Evolutionary conservation across 2,113 vertebrate genomes (phyloP).

Genomic region (Boulengeromyrus knoepffleri): DNA sequence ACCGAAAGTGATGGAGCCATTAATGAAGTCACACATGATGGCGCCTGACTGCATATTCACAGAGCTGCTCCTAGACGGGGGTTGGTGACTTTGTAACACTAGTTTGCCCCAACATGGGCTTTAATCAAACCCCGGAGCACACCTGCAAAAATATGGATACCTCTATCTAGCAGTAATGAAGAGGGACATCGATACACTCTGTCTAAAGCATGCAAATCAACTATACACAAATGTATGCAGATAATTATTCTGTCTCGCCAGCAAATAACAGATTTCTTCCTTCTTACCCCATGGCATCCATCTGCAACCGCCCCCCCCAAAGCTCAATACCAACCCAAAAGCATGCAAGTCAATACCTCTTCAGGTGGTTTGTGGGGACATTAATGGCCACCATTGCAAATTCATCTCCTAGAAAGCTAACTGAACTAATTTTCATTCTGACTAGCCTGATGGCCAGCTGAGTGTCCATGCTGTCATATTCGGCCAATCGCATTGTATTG

Average conservation of each 20-base stretch:
- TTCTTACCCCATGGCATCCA: no score
- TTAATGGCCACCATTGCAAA: background rate
- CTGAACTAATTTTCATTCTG: background rate
- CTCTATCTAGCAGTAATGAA: background rate
- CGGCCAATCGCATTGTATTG: background rate
- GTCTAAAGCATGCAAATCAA: background rate
- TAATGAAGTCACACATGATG: conserved; percentile 9
- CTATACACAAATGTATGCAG: no score
- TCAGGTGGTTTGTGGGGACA: background rate
- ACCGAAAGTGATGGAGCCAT: conserved; percentile 6
- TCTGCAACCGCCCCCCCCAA: no score
- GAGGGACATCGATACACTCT: background rate
- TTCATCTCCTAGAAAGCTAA: background rate
- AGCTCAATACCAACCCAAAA: background rate
- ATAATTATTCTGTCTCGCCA: no score
- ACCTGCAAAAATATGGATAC: background rate
- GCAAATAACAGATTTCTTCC: no score
- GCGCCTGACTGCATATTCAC: background rate
- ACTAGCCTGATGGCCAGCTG: background rate
- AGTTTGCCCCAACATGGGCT: background rate
- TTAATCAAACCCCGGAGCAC: background rate
- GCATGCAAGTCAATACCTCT: background rate
- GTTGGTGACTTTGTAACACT: background rate
- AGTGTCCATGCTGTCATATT: background rate
- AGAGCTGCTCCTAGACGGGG: background rate